phyloP scores from a whole-genome alignment of 2,113 vertebrate species.

The Bos taurus region DNA sequence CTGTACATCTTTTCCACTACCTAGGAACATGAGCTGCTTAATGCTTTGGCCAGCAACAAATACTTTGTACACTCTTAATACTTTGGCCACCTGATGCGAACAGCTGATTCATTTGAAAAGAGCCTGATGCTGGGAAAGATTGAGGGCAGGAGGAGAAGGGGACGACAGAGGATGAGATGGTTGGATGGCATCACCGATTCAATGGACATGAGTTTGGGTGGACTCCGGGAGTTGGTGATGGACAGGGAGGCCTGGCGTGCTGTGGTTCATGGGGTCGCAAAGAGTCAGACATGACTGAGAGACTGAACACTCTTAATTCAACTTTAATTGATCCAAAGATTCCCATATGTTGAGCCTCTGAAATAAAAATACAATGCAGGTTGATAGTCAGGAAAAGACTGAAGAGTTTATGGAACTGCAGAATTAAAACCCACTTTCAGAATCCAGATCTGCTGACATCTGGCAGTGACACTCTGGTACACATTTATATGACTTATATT shows the following conservation, averaged over 20 bases:
- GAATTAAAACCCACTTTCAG: conserved; percentile 13
- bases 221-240: no score
- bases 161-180: neutral
- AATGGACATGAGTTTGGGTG: no score
- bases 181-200: no score
- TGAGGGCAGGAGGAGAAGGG: neutral
- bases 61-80: neutral
- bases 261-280: no score
- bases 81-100: neutral
- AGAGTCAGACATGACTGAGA: no score
- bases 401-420: neutral
- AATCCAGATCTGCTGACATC: conserved; percentile 21
- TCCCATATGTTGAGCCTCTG: conserved; percentile 46
- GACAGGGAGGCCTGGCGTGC: no score
- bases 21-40: neutral
- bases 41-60: conserved; percentile 40
- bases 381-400: conserved; percentile 38
- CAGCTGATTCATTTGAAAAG: neutral
- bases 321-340: neutral
- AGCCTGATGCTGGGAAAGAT: neutral
- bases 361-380: conserved; percentile 38
- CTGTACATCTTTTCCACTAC: neutral
- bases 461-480: neutral
- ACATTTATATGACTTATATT: conserved; percentile 42
- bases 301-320: conserved; percentile 3